A percentile compares a stretch with the other conserved stretches of the same genome.
Evolutionary conservation across 2,888 invertebrate genomes (phyloP).

Genomic region (Linyphia triangularis): DNA sequence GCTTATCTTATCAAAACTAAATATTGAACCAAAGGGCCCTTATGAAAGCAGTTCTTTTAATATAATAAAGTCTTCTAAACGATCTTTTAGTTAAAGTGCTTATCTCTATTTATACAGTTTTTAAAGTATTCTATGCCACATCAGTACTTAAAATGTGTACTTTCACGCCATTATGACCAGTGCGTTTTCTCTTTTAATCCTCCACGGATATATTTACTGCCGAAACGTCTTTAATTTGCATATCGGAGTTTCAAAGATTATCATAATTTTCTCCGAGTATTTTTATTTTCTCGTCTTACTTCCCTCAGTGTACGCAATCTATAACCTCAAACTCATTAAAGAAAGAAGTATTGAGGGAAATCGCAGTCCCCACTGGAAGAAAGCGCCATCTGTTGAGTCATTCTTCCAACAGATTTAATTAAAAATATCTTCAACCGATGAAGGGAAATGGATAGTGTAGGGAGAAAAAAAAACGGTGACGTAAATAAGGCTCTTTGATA

Average conservation of each 20-base stretch:
- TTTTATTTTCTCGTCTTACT: slow-evolving; percentile 34
- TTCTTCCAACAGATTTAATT: slow-evolving; percentile 60
- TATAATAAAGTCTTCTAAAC: not conserved
- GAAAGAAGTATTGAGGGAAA: slow-evolving; percentile 64
- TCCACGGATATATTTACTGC: slow-evolving; percentile 43
- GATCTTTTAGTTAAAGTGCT: not conserved
- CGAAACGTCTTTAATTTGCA: slow-evolving; percentile 62
- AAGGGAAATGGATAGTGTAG: slow-evolving; percentile 24
- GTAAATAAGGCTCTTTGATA: slow-evolving; percentile 38
- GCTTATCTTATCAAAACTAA: too few species aligned
- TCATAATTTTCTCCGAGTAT: slow-evolving; percentile 44
- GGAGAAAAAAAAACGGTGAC: not conserved
- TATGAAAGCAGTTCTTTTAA: not conserved
- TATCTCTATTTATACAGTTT: slow-evolving; percentile 10
- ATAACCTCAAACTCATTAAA: slow-evolving; percentile 65
- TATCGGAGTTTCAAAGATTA: slow-evolving; percentile 49
- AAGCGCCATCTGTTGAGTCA: slow-evolving; percentile 65
- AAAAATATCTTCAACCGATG: slow-evolving; percentile 52
- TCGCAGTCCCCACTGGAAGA: slow-evolving; percentile 1
- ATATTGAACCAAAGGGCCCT: too few species aligned
- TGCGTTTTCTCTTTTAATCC: slow-evolving; percentile 56
- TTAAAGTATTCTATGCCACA: not conserved
- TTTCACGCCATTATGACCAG: slow-evolving; percentile 45
- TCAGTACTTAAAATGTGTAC: not conserved
- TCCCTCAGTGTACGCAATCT: slow-evolving; percentile 16